Evolutionary conservation across 2,113 vertebrate species (phyloP).

Genomic region (Willisornis vidua): DNA sequence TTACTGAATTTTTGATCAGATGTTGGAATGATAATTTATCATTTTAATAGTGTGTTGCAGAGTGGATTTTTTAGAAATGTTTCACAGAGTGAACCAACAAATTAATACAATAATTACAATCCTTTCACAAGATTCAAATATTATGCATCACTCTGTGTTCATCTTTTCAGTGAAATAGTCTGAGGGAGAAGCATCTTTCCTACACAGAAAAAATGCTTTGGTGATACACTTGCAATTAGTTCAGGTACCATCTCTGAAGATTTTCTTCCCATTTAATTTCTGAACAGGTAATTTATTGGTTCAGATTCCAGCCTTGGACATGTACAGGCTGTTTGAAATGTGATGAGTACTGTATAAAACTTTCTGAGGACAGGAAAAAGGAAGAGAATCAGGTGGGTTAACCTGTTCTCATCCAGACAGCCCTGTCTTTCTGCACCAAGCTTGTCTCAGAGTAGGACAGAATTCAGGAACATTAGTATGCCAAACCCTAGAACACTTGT

Average conservation of each 20-base stretch:
- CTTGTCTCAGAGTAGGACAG: not conserved
- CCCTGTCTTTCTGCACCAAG: not conserved
- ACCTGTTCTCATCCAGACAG: not conserved
- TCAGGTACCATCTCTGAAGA: not conserved
- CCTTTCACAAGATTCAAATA: slow-evolving; percentile 27
- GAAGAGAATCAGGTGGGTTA: not conserved
- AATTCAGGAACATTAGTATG: not conserved
- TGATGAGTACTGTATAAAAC: not conserved
- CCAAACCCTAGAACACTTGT: not conserved
- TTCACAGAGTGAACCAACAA: slow-evolving; percentile 56
- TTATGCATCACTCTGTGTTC: not conserved
- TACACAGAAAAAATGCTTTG: not conserved
- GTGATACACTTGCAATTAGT: not conserved
- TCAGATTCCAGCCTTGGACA: not conserved
- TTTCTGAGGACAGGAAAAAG: not conserved
- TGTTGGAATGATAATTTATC: slow-evolving; percentile 62
- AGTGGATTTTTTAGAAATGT: slow-evolving; percentile 45
- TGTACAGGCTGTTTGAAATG: not conserved
- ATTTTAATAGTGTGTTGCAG: slow-evolving; percentile 64
- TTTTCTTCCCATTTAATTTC: not conserved
- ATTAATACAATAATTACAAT: slow-evolving; percentile 55
- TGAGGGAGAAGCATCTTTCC: not conserved
- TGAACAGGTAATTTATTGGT: not conserved
- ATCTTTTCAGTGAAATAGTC: slow-evolving; percentile 6
- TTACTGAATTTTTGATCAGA: slow-evolving; percentile 67